These are phyloP conservation scores for Vespertilio murinus DNA, from an alignment of 2,797 vertebrate genomes.

Conservation along the genomic window DNA sequence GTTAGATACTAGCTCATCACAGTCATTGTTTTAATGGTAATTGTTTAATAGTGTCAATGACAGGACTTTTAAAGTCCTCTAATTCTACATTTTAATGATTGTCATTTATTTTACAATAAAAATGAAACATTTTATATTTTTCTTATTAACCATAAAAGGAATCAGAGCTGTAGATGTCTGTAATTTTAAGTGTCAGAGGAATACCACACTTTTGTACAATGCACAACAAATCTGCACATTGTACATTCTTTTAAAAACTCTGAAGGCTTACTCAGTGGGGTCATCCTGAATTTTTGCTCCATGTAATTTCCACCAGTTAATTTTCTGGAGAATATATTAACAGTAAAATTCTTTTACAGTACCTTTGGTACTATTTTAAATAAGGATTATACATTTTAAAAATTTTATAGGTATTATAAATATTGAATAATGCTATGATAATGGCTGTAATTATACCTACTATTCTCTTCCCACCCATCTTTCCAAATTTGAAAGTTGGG, in stretches of 20 bases:
- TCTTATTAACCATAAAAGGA: constrained; percentile 39
- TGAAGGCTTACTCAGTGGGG: not conserved
- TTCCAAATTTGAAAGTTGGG: constrained; percentile 30
- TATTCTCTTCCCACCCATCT: not conserved
- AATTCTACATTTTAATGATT: constrained; percentile 52
- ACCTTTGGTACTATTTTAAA: constrained; percentile 62
- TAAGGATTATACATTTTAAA: constrained; percentile 43
- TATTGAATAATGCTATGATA: constrained; percentile 1
- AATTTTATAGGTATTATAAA: constrained; percentile 40
- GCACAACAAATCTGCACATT: constrained; percentile 22
- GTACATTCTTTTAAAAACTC: constrained; percentile 18
- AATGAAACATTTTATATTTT: constrained; percentile 46
- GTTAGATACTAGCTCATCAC: constrained; percentile 46
- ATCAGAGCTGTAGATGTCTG: not conserved
- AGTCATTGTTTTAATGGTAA: constrained; percentile 63
- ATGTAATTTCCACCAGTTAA: constrained; percentile 31
- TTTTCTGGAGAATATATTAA: constrained; percentile 27
- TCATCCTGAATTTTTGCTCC: constrained; percentile 58
- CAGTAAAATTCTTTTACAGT: constrained; percentile 35
- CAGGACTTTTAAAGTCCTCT: constrained; percentile 33
- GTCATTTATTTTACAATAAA: constrained; percentile 52
- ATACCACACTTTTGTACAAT: not conserved
- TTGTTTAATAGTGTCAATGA: constrained; percentile 43
- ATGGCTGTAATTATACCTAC: not conserved
- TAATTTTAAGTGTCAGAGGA: constrained; percentile 13